Evolutionary conservation across 2,797 vertebrate species (phyloP).

Genomic region (Morelia viridis): DNA sequence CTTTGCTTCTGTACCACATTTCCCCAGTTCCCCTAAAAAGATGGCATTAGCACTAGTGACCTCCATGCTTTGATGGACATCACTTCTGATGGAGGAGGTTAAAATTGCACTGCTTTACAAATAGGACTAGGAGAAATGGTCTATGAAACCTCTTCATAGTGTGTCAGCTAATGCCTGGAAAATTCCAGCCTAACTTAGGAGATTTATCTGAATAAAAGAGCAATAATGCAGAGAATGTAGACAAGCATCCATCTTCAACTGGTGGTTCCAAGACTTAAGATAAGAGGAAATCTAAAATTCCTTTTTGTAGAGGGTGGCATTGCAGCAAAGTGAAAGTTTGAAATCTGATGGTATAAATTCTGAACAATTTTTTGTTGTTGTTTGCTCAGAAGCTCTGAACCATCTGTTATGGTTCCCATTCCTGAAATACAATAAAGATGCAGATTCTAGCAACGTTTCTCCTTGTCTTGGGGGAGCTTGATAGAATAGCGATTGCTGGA

Average conservation of each 20-base stretch:
- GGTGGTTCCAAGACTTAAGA: neutral
- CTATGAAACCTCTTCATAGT: neutral
- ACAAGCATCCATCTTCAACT: neutral
- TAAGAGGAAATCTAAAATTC: neutral
- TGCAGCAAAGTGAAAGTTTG: neutral
- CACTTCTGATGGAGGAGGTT: neutral
- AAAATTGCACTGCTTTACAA: neutral
- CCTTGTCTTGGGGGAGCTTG: neutral
- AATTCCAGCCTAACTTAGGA: neutral
- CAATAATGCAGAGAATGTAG: neutral
- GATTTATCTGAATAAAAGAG: neutral
- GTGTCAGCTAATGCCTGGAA: neutral
- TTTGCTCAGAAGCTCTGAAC: neutral
- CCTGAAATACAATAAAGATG: neutral
- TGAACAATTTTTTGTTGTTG: neutral
- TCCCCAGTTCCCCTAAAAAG: neutral
- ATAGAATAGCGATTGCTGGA: neutral
- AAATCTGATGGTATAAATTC: neutral
- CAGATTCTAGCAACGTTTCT: neutral
- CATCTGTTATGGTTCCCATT: neutral
- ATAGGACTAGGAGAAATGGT: neutral
- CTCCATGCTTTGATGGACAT: neutral
- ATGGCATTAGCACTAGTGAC: neutral
- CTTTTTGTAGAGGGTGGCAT: neutral
- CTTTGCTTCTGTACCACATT: neutral